Evolutionary conservation across 2,113 vertebrate species (phyloP).

Genomic region (Connochaetes taurinus): DNA sequence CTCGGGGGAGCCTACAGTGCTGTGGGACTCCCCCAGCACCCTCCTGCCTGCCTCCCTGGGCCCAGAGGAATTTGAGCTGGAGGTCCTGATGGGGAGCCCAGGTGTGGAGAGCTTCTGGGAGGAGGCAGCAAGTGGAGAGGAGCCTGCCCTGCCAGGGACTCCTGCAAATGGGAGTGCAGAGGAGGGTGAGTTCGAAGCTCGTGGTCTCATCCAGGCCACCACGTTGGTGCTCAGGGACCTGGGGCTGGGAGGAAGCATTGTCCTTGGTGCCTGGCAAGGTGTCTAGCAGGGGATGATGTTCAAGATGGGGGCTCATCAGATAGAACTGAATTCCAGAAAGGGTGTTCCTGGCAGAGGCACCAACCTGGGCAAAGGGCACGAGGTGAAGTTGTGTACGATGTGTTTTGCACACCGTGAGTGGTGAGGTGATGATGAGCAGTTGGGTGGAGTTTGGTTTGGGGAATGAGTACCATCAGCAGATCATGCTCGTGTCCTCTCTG

Average conservation of each 20-base stretch:
- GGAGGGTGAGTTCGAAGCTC: slow-evolving; percentile 53
- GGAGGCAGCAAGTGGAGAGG: slow-evolving; percentile 1
- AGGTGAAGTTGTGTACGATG: background rate
- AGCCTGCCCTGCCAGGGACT: slow-evolving; percentile 21
- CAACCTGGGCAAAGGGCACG: background rate
- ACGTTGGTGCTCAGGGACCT: background rate
- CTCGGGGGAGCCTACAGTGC: background rate
- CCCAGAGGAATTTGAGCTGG: background rate
- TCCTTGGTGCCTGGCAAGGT: background rate
- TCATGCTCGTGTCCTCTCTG: background rate
- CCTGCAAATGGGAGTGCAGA: slow-evolving; percentile 12
- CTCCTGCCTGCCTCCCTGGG: background rate
- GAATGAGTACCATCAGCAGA: background rate
- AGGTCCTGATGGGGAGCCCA: background rate
- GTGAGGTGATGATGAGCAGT: rapidly evolving
- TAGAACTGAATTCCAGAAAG: background rate
- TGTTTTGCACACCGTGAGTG: background rate
- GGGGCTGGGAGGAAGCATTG: background rate
- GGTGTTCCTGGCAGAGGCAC: background rate
- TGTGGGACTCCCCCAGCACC: background rate
- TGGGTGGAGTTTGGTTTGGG: background rate
- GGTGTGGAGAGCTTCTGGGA: slow-evolving; percentile 9
- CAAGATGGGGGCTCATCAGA: background rate
- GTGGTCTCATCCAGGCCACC: no score
- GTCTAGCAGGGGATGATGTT: background rate